Evolutionary conservation across 2,888 invertebrate genomes (phyloP).

Genomic region (Stictocephala bisonia): DNA sequence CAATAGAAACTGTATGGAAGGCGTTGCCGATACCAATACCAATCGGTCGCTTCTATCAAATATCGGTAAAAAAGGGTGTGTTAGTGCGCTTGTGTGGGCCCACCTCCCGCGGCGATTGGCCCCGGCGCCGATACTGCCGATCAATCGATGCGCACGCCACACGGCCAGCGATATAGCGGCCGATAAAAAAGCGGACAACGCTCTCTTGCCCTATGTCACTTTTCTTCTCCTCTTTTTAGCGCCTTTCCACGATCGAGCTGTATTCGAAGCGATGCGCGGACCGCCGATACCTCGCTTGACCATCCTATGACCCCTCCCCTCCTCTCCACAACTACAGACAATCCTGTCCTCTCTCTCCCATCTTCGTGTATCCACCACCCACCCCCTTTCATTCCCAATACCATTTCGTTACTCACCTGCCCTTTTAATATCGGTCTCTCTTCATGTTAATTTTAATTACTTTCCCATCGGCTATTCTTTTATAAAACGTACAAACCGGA

Average conservation of each 20-base stretch:
- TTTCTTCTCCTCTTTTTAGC: constrained; percentile 32
- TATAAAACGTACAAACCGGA: constrained; percentile 10
- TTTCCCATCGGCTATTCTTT: constrained; percentile 27
- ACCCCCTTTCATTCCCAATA: background rate
- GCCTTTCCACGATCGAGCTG: constrained; percentile 22
- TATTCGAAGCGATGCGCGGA: background rate
- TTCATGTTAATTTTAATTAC: constrained; percentile 27
- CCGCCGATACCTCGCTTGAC: constrained; percentile 27
- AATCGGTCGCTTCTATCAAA: constrained; percentile 50
- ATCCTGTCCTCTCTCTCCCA: background rate
- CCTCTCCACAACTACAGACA: background rate
- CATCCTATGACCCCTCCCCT: background rate
- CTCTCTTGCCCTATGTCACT: constrained; percentile 13
- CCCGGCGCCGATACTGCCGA: constrained; percentile 21
- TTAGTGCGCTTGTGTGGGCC: constrained; percentile 44
- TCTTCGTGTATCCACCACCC: constrained; percentile 16
- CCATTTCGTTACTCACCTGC: constrained; percentile 11
- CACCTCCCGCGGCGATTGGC: constrained; percentile 24
- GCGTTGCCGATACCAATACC: constrained; percentile 46
- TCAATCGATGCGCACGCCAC: constrained; percentile 31
- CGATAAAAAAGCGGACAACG: constrained; percentile 41
- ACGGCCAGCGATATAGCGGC: background rate
- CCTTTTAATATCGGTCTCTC: constrained; percentile 30
- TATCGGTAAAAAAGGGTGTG: constrained; percentile 49
- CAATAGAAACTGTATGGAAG: constrained; percentile 23